phyloP scores from a whole-genome alignment of 2,888 invertebrate species.

The Ornithoptera priamus region DNA sequence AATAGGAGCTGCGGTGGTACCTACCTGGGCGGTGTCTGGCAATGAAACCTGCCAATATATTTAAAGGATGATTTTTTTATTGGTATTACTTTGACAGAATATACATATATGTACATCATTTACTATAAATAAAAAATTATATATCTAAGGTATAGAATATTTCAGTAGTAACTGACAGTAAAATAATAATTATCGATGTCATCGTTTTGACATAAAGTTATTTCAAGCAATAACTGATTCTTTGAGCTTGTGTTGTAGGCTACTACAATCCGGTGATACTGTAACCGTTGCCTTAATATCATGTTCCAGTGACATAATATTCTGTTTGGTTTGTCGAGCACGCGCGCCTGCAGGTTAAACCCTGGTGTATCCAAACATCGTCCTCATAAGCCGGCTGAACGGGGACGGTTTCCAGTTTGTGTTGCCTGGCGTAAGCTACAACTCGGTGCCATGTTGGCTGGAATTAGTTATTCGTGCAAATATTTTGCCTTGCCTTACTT shows the following conservation, averaged over 20 bases:
- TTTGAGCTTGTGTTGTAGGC: not conserved
- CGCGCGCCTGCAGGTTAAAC: constrained; percentile 44
- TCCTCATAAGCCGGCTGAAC: constrained; percentile 57
- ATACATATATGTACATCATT: too few species aligned
- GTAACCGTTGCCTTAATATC: constrained; percentile 18
- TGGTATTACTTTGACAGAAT: too few species aligned
- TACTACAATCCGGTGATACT: constrained; percentile 5
- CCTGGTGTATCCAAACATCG: constrained; percentile 54
- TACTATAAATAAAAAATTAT: too few species aligned
- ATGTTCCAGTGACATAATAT: constrained; percentile 28
- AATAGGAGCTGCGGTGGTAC: too few species aligned
- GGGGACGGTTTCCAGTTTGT: constrained; percentile 57
- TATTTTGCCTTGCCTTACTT: constrained; percentile 27
- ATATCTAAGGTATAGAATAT: too few species aligned
- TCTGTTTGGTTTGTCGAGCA: constrained; percentile 32
- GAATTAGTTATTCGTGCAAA: constrained; percentile 49
- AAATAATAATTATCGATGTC: not conserved
- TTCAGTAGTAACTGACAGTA: too few species aligned
- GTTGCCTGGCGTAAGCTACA: constrained; percentile 41
- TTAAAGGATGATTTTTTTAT: too few species aligned
- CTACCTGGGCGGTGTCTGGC: too few species aligned
- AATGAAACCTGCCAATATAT: too few species aligned
- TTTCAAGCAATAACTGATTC: not conserved
- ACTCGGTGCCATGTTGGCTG: constrained; percentile 47
- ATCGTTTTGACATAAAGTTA: too few species aligned